Base-by-base conservation (phyloP, 2,797 vertebrate species). In the Acipenser oxyrinchus region DNA sequence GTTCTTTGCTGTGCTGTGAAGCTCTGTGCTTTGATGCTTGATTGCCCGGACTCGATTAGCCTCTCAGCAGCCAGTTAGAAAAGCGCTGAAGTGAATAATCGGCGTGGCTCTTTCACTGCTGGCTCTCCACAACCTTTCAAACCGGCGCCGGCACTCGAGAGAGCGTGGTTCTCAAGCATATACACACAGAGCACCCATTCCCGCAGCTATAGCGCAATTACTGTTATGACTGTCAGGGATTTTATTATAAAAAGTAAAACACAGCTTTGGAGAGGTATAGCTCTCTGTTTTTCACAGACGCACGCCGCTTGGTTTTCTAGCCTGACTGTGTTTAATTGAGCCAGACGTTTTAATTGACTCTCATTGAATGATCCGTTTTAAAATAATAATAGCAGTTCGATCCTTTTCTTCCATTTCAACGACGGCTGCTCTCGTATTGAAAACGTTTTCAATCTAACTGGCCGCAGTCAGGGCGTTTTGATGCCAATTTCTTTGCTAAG, bases 51-150 rank as follows among this genome's bases (percentile, higher is more conserved):
- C 55, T 12, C 55, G 13, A 58, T 58, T 58, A 58, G 10, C 55
- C 9, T 58, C 55, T 58, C 55, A 13, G 55, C 55, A n/a, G 55
- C 55, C 11, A 58, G 55, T 6, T 58, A 58, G 55, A 58, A 13
- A 6, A 58, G 55, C 55, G 55, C 55, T 58, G 55, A 13, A 58
- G 55, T 58, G 12, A 58, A 58, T 58, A 58, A 58, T 58, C 11
- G 11, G 55, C 11, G 12, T 1, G 55, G 55, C 12, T 3, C 55
- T 58, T 58, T 58, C 55, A 58, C 15, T 58, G 15, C 12, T 13
- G 55, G 55, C 55, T n/a, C 55, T 11, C 55, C 55, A n/a, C 12
- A n/a, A 2, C 55, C n/a, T 15, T 58, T 58, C 55, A 58, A 58
- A 11, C 55, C 12, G 2, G 55, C 7, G 10, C 55, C 52, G 52